These are phyloP conservation scores for Patiria pectinifera DNA, from an alignment of 53 echinoderm and acorn worm species.

Conservation along the genomic window DNA sequence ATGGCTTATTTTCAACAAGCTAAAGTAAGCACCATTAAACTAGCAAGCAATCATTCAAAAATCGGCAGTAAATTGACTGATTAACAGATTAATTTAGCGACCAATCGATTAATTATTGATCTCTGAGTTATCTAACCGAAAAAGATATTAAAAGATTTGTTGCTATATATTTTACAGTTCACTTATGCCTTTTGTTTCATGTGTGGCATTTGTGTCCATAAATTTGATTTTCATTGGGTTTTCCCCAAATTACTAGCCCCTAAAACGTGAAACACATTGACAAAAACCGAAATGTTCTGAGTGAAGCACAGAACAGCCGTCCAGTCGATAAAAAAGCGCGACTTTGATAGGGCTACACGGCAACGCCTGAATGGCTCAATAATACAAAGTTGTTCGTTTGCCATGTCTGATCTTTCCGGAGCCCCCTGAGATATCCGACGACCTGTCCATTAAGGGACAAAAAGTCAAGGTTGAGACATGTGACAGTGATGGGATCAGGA, in stretches of 20 bases:
- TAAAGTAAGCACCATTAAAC: too few relatives aligned
- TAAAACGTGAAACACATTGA: background rate
- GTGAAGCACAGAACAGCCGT: slow-evolving; percentile 7
- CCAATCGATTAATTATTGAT: too few relatives aligned
- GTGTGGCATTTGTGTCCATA: too few relatives aligned
- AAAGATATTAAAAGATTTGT: too few relatives aligned
- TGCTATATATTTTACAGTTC: too few relatives aligned
- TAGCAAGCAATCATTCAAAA: too few relatives aligned
- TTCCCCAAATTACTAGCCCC: background rate
- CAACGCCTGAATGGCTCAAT: slow-evolving; percentile 16
- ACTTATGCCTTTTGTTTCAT: too few relatives aligned
- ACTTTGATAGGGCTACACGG: background rate
- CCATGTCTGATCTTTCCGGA: background rate
- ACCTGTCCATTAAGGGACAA: background rate
- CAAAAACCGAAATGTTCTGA: background rate
- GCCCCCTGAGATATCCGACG: background rate
- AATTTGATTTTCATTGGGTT: too few relatives aligned
- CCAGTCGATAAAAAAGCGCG: background rate
- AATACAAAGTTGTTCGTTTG: slow-evolving; percentile 13
- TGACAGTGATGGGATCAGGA: background rate
- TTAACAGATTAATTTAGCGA: background rate
- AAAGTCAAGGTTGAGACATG: background rate
- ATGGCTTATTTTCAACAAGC: too few relatives aligned
- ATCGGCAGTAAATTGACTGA: background rate
- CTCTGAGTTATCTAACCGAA: too few relatives aligned